Percentiles rank a stretch among this genome's conserved stretches.
Conservation (phyloP, 2,113 vertebrate genomes). For the Osmerus eperlanus region DNA sequence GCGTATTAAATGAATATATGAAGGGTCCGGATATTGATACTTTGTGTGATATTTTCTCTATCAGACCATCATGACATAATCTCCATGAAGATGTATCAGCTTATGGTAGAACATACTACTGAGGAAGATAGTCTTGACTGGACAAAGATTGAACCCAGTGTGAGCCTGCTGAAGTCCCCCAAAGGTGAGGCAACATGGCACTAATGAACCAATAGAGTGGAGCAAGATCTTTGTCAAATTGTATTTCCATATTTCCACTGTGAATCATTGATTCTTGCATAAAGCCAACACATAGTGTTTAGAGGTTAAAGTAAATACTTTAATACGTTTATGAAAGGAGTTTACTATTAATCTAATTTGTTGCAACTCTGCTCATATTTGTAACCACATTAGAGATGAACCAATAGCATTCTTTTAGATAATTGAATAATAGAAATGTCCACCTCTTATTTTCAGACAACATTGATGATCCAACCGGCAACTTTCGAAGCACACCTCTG, state of each 20-base stretch:
- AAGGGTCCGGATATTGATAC: neutral
- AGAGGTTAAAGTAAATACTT: too few species aligned
- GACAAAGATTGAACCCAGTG: slow-evolving; percentile 97
- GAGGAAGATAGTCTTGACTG: slow-evolving; percentile 93
- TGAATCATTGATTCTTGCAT: too few species aligned
- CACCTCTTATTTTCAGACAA: slow-evolving; percentile 75
- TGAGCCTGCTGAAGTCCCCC: slow-evolving; percentile 92
- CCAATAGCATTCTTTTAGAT: too few species aligned
- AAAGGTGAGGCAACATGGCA: slow-evolving; percentile 76
- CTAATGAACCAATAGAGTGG: neutral
- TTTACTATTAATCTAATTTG: too few species aligned
- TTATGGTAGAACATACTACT: slow-evolving; percentile 90
- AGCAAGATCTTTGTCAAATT: neutral
- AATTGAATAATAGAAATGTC: too few species aligned
- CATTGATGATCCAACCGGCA: slow-evolving; percentile 92
- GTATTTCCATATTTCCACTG: neutral
- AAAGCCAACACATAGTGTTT: too few species aligned
- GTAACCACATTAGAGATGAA: too few species aligned
- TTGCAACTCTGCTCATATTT: too few species aligned
- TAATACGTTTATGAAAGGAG: too few species aligned
- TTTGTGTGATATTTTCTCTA: neutral
- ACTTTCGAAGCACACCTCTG: slow-evolving; percentile 90
- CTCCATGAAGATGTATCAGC: slow-evolving; percentile 98
- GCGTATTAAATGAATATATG: neutral
- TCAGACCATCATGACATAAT: slow-evolving; percentile 97